These are phyloP conservation scores for Thaumatotibia leucotreta DNA, from an alignment of 1,140 invertebrate species.

Conservation along the genomic window DNA sequence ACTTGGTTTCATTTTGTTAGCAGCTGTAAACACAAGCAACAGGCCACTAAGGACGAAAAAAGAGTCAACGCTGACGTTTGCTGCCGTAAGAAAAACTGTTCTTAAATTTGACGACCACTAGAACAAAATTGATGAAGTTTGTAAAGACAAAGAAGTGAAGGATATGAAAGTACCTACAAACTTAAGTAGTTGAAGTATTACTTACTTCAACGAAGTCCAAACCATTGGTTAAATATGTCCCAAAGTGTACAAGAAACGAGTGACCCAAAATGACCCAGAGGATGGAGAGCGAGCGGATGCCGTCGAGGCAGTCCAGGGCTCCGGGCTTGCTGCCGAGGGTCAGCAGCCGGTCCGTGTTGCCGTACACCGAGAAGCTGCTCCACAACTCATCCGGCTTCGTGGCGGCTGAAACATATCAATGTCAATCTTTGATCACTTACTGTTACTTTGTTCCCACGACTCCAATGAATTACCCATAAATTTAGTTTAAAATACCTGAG, in stretches of 20 bases:
- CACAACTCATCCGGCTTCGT: not conserved
- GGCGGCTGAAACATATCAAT: not conserved
- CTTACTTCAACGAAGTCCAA: slow-evolving; percentile 30
- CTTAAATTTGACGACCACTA: slow-evolving; percentile 37
- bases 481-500: no score
- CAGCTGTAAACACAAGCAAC: slow-evolving; percentile 76
- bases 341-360: slow-evolving; percentile 43
- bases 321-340: slow-evolving; percentile 34
- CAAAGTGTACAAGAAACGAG: slow-evolving; percentile 24
- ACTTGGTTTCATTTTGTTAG: slow-evolving; percentile 59
- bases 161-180: no score
- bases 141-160: no score
- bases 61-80: slow-evolving; percentile 74
- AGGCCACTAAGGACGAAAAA: slow-evolving; percentile 80
- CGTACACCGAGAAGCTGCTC: slow-evolving; percentile 49
- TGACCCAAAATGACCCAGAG: slow-evolving; percentile 82
- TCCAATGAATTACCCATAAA: no score
- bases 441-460: not conserved
- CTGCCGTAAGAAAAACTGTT: slow-evolving; percentile 47
- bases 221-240: slow-evolving; percentile 26
- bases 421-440: no score
- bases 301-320: slow-evolving; percentile 73
- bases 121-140: no score
- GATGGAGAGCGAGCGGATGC: slow-evolving; percentile 79
- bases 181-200: no score